Evolutionary conservation across 2,797 vertebrate genomes (phyloP).

Genomic region (Sebastes elongatus): DNA sequence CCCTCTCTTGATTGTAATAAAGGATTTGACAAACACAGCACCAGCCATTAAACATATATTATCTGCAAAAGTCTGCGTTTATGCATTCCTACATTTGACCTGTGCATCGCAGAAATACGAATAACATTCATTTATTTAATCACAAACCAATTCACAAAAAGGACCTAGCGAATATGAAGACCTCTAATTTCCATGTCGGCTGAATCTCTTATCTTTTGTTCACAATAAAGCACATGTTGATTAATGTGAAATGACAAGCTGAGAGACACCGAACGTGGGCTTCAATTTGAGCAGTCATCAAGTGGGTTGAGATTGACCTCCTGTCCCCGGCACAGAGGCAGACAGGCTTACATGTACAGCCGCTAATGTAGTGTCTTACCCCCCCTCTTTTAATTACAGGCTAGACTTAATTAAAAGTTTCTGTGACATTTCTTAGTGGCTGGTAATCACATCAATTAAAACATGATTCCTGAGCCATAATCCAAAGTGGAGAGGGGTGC

Average conservation of each 20-base stretch:
- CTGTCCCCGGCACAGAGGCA: slow-evolving; percentile 36
- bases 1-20: slow-evolving; percentile 21
- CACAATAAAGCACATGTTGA: slow-evolving; percentile 45
- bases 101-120: neutral
- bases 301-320: slow-evolving; percentile 59
- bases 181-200: slow-evolving; percentile 20
- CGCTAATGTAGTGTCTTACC: slow-evolving; percentile 24
- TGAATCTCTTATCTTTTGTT: slow-evolving; percentile 45
- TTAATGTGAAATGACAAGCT: slow-evolving; percentile 58
- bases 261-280: slow-evolving; percentile 37
- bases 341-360: slow-evolving; percentile 37
- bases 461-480: slow-evolving; percentile 45
- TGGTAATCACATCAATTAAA: slow-evolving; percentile 72
- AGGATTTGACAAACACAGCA: slow-evolving; percentile 5
- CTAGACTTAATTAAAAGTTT: slow-evolving; percentile 74
- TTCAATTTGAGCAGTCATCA: slow-evolving; percentile 54
- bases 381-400: slow-evolving; percentile 61
- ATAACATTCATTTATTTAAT: slow-evolving; percentile 24
- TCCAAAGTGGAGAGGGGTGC: slow-evolving; percentile 6
- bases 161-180: neutral
- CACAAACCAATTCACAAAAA: slow-evolving; percentile 8
- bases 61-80: neutral
- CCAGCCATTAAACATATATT: neutral
- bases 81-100: neutral
- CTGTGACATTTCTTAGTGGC: slow-evolving; percentile 66